phyloP scores from a whole-genome alignment of 2,797 vertebrate genomes.

The Podargus strigoides region DNA sequence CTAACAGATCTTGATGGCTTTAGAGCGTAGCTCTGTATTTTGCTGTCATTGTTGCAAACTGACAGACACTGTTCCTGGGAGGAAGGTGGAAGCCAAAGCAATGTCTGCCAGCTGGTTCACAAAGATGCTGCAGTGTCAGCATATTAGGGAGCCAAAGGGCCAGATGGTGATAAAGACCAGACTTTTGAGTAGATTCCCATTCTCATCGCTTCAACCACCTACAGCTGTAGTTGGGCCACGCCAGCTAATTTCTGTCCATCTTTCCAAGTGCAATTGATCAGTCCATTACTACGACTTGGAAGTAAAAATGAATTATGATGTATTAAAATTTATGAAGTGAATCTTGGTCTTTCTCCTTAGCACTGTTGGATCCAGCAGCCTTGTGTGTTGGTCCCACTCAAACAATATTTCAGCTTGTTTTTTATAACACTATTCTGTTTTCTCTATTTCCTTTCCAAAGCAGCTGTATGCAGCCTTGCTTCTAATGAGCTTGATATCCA shows the following conservation, averaged over 20 bases:
- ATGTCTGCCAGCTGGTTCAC: conserved; percentile 40
- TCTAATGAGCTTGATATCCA: neutral
- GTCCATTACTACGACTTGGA: neutral
- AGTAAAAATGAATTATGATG: neutral
- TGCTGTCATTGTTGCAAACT: neutral
- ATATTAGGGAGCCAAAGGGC: conserved; percentile 11
- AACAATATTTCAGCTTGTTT: neutral
- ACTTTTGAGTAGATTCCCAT: neutral
- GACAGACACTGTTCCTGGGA: neutral
- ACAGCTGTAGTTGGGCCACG: neutral
- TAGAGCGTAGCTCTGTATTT: neutral
- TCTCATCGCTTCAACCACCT: neutral
- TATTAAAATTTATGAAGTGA: neutral
- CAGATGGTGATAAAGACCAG: conserved; percentile 47
- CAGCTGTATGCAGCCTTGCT: neutral
- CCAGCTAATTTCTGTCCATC: neutral
- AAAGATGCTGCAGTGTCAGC: conserved; percentile 23
- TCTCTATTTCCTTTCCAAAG: neutral
- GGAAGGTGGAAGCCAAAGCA: conserved; percentile 10
- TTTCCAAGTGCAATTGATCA: neutral
- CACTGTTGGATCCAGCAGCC: neutral
- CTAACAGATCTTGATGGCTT: neutral
- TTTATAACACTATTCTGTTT: neutral
- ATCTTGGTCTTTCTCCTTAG: neutral
- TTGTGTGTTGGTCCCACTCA: neutral